A percentile compares a stretch with the other conserved stretches of the same genome.
Evolutionary conservation across 2,113 vertebrate genomes (phyloP).

Genomic region (Podilymbus podiceps): DNA sequence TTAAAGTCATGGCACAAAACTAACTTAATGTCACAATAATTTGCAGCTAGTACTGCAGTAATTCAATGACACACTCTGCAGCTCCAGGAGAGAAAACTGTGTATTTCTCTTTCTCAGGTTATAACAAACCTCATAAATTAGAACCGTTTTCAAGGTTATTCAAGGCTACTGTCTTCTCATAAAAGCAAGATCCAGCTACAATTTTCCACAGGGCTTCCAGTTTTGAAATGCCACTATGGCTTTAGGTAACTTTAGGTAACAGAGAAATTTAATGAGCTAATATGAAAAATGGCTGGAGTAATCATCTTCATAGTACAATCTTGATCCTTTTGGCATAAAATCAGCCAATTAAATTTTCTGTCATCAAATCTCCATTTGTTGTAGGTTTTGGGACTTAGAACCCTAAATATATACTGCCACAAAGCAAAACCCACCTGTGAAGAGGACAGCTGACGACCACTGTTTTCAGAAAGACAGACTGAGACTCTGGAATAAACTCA

Average conservation of each 20-base stretch:
- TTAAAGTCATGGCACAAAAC: background rate
- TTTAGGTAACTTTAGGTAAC: background rate
- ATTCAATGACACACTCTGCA: background rate
- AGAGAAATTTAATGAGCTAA: background rate
- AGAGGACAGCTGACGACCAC: background rate
- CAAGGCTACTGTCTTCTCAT: background rate
- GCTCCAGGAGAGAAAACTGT: background rate
- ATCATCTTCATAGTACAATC: background rate
- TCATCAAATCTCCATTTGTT: background rate
- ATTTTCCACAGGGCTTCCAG: background rate
- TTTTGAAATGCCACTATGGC: background rate
- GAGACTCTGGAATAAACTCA: background rate
- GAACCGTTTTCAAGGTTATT: background rate
- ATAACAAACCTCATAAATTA: background rate
- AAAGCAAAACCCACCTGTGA: background rate
- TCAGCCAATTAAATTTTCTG: background rate
- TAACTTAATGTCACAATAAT: constrained; percentile 3
- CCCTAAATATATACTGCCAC: background rate
- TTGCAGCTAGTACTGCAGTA: background rate
- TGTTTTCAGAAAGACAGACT: background rate
- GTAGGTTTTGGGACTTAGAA: background rate
- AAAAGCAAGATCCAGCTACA: background rate
- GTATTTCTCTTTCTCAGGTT: background rate
- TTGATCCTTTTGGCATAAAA: background rate
- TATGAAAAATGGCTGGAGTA: background rate